Conservation (phyloP, 2,113 vertebrate species). For the Guaruba guarouba region DNA sequence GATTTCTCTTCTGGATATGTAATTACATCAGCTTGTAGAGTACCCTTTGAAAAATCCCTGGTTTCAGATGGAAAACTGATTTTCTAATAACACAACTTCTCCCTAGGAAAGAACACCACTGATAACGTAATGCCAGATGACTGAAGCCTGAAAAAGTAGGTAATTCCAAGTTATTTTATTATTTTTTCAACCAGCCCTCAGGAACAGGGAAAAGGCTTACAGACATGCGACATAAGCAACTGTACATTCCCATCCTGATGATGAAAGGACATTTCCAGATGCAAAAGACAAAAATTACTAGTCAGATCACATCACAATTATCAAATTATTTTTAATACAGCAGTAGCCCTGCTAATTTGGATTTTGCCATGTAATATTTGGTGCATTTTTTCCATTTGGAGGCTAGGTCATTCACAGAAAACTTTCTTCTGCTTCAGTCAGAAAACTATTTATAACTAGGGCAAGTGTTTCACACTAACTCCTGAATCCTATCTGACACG, state of each 20-base stretch:
- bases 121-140: neutral
- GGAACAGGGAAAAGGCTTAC: neutral
- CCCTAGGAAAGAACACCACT: neutral
- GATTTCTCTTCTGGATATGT: neutral
- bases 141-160: neutral
- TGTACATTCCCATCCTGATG: neutral
- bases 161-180: neutral
- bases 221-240: fast-evolving
- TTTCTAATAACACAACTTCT: neutral
- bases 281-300: neutral
- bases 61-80: neutral
- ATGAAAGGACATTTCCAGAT: neutral
- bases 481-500: neutral
- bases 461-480: neutral
- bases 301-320: neutral
- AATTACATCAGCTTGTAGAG: neutral
- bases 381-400: neutral
- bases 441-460: neutral
- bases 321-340: neutral
- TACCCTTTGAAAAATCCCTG: neutral
- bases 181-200: neutral
- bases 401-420: neutral
- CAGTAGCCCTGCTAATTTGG: neutral
- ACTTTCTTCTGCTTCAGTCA: neutral
- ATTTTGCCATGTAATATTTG: neutral